A percentile compares a stretch with the other conserved stretches of the same genome.
Evolutionary conservation across 1,140 invertebrate genomes (phyloP).

Genomic region (Meloidogyne exigua): DNA sequence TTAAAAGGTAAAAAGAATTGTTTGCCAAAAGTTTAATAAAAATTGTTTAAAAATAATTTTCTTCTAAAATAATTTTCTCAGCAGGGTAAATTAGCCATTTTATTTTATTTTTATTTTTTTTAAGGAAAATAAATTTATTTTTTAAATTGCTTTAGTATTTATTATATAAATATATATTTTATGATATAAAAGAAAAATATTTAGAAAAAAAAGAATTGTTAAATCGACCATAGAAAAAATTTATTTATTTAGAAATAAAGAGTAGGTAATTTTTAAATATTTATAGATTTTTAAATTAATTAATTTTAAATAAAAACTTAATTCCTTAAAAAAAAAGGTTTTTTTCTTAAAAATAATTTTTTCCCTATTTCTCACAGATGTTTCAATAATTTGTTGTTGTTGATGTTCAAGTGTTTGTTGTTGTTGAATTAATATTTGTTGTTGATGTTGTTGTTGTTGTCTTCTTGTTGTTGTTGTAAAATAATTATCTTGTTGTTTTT

Average conservation of each 20-base stretch:
- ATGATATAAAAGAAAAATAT: no score
- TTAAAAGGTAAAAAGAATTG: background rate
- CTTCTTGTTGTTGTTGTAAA: constrained; percentile 3
- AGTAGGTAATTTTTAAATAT: background rate
- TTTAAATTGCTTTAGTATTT: no score
- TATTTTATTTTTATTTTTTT: no score
- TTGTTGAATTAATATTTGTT: background rate
- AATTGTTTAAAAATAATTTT: no score
- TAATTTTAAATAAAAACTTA: no score
- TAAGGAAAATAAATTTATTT: no score
- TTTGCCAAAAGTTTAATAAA: background rate
- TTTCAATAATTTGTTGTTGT: constrained; percentile 6
- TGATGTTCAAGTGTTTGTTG: background rate
- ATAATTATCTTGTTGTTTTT: constrained; percentile 5
- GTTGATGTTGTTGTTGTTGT: background rate
- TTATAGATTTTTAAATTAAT: background rate
- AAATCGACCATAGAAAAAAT: no score
- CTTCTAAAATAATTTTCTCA: background rate
- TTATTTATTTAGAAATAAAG: background rate
- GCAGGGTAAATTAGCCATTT: background rate
- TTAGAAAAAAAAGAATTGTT: no score
- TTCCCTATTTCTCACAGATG: constrained; percentile 14
- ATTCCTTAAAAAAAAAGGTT: background rate
- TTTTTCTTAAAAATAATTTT: background rate
- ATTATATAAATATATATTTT: no score